These are phyloP conservation scores for Notolabrus celidotus DNA, from an alignment of 2,797 vertebrate genomes.

Conservation along the genomic window DNA sequence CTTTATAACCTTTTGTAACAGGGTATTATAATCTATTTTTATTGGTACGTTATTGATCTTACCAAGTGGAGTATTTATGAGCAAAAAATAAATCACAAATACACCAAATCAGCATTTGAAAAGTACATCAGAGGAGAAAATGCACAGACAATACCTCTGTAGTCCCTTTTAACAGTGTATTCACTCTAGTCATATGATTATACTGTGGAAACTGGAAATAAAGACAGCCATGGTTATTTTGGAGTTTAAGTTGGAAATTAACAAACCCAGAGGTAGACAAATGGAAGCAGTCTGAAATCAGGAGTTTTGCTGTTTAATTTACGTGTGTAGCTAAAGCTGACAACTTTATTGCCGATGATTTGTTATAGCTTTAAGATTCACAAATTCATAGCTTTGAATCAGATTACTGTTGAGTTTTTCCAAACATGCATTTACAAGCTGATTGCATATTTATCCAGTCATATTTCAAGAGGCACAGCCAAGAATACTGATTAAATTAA, in stretches of 20 bases:
- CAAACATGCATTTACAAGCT: conserved; percentile 67
- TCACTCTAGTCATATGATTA: conserved; percentile 11
- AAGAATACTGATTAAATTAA: conserved; percentile 80
- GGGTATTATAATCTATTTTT: not conserved
- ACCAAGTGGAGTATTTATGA: not conserved
- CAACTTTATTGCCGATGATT: conserved; percentile 13
- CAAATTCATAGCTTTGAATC: conserved; percentile 10
- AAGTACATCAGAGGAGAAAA: not conserved
- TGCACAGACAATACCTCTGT: conserved; percentile 13
- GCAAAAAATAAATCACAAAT: conserved; percentile 12
- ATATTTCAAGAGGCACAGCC: conserved; percentile 42
- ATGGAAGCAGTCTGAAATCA: conserved; percentile 22
- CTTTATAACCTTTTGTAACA: conserved; percentile 31
- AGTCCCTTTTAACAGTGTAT: conserved; percentile 45
- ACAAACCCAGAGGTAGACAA: conserved; percentile 53
- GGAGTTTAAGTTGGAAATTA: conserved; percentile 16
- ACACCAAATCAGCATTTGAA: conserved; percentile 9
- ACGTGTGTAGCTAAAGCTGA: conserved; percentile 7
- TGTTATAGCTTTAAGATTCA: conserved; percentile 22
- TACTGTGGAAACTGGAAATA: conserved; percentile 5
- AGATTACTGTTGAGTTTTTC: conserved; percentile 19
- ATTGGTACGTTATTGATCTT: conserved; percentile 2
- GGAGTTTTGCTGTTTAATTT: not conserved
- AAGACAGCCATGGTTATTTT: conserved; percentile 17
- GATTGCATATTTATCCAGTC: conserved; percentile 59